These are phyloP conservation scores for Condylura cristata DNA, from an alignment of 2,113 vertebrate species.

Conservation along the genomic window DNA sequence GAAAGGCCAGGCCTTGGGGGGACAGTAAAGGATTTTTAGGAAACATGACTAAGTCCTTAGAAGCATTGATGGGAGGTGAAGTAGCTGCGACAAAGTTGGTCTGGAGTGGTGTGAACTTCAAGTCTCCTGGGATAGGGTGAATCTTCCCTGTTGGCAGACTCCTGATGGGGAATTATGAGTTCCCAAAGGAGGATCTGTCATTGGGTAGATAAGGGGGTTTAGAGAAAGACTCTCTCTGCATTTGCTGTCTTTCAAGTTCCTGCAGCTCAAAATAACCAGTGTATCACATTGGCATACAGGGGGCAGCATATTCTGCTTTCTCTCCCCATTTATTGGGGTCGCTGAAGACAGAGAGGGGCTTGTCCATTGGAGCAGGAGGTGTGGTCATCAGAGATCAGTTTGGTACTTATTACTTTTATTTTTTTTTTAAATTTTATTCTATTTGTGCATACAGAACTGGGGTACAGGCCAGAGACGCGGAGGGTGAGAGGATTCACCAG, in stretches of 20 bases:
- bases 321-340: neutral
- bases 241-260: neutral
- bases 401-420: too few relatives aligned
- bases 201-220: neutral
- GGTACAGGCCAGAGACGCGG: too few relatives aligned
- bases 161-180: neutral
- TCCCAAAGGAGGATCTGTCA: neutral
- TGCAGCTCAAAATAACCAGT: neutral
- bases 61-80: neutral
- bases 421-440: too few relatives aligned
- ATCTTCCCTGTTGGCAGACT: neutral
- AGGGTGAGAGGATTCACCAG: too few relatives aligned
- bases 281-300: neutral
- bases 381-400: neutral
- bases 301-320: neutral
- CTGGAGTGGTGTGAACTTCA: neutral
- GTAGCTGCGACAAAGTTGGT: neutral
- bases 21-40: neutral
- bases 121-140: too few relatives aligned
- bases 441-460: too few relatives aligned
- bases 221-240: neutral
- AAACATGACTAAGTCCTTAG: neutral
- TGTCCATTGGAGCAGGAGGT: neutral
- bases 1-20: neutral
- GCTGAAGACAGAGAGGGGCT: neutral